Evolutionary conservation across 2,113 vertebrate species (phyloP).

Genomic region (Carettochelys insculpta): DNA sequence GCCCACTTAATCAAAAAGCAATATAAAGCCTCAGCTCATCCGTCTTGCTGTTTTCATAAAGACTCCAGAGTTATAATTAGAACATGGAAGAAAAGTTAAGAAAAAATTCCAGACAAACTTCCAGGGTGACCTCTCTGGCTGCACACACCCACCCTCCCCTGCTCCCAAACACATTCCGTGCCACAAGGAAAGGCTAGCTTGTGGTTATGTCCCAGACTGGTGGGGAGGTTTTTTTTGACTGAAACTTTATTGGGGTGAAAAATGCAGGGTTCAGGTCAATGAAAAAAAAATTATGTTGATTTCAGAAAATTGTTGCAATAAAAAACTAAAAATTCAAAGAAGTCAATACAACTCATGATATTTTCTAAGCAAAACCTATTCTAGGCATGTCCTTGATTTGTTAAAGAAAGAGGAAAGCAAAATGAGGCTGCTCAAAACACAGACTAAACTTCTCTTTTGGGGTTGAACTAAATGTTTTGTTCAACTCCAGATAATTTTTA

Average conservation of each 20-base stretch:
- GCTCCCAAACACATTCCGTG: not conserved
- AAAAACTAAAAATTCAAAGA: not conserved
- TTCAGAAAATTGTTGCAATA: not conserved
- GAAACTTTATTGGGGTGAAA: not conserved
- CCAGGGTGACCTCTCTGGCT: not conserved
- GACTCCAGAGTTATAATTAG: not conserved
- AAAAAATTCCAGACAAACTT: not conserved
- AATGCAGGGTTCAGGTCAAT: not conserved
- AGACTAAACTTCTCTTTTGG: not conserved
- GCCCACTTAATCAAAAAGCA: not conserved
- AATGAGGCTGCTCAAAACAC: not conserved
- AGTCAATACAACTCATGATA: not conserved
- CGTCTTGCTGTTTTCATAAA: not conserved
- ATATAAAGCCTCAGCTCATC: not conserved
- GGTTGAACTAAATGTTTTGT: not conserved
- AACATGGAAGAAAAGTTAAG: not conserved
- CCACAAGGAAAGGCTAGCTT: not conserved
- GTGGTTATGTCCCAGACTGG: rapidly evolving
- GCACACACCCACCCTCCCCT: no score
- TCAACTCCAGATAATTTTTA: not conserved
- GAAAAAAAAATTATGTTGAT: not conserved
- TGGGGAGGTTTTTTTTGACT: not conserved
- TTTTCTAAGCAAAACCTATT: not conserved
- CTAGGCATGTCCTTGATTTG: not conserved
- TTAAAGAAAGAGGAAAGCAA: not conserved